A percentile compares a stretch with the other conserved stretches of the same genome.
Evolutionary conservation across 2,113 vertebrate species (phyloP).

Genomic region (Caloenas nicobarica): DNA sequence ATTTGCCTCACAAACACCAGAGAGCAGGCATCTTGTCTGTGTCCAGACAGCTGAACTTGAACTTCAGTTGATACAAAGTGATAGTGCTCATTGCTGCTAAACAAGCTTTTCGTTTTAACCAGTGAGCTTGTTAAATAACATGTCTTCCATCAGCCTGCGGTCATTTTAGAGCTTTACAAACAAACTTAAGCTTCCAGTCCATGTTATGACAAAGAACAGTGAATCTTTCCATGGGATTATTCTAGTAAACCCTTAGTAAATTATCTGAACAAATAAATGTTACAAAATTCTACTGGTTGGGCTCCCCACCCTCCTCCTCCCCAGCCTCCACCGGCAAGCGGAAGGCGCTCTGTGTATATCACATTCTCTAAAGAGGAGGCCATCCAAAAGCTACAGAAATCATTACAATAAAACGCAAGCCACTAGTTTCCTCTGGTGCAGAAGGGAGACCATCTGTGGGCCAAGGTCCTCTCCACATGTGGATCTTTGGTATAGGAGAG

Average conservation of each 20-base stretch:
- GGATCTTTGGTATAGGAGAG: background rate
- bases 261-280: slow-evolving; percentile 1
- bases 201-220: background rate
- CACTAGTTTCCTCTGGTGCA: background rate
- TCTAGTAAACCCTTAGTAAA: slow-evolving; percentile 20
- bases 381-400: slow-evolving; percentile 39
- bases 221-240: slow-evolving; percentile 28
- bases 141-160: background rate
- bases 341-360: background rate
- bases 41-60: background rate
- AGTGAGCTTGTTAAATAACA: background rate
- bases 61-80: background rate
- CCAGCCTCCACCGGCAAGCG: background rate
- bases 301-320: background rate
- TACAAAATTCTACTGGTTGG: slow-evolving; percentile 19
- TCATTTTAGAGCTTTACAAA: slow-evolving; percentile 31
- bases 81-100: background rate
- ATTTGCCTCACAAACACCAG: background rate
- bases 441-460: background rate
- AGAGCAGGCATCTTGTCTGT: background rate
- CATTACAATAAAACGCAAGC: background rate
- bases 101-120: background rate
- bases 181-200: slow-evolving; percentile 23
- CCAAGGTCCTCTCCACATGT: accelerated
- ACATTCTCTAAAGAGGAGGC: background rate